Base-by-base conservation (phyloP, 2,113 vertebrate genomes). In the Columba livia region DNA sequence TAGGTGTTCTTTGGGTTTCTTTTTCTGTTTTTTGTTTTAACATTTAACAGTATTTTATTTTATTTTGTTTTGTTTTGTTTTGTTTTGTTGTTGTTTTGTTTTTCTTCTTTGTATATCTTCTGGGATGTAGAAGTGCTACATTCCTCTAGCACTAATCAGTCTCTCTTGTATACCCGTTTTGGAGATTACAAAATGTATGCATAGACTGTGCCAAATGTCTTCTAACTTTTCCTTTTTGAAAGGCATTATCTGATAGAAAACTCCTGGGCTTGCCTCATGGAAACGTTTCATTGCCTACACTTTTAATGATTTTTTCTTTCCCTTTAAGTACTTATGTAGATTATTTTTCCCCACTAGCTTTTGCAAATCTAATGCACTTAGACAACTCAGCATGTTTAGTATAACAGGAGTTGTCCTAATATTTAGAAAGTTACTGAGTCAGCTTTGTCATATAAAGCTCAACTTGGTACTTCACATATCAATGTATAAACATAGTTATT, bases 351-450 rank as follows among this genome's bases (percentile, higher is more conserved):
- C 15, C n/a, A 32, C 44, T 66, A 53, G 29, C 5, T 89, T 92
- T 85, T 74, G 56, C 21, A 78, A 26, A 54, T 67, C 42, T 65
- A 36, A 29, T 31, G 10, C 53, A 36, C 48, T 78, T 77, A 48
- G 34, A 74, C 79, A 18, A 53, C 18, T 83, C 56, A 74, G 26
- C 44, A 92, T 82, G 18, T 64, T 88, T 74, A 88, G 34, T 36
- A 19, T 25, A 84, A 80, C 21, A 3, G 3, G 32, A 86, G 62
- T 79, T 79, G n/a, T 83, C 66, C 58, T 91, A 65, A 74, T 85
- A 88, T 86, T 94, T 84, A 82, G 31, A 61, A 88, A 91, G 62
- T 94, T n/a, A 79, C 54, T 58, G 78, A 91, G 56, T 77, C 66
- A 79, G 40, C 66, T 89, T 87, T 93, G 78, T 89, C 54, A n/a